Evolutionary conservation across 2,113 vertebrate species (phyloP), one percentile per base, ranked within the genome.

Genomic region (Petromus typicus): DNA sequence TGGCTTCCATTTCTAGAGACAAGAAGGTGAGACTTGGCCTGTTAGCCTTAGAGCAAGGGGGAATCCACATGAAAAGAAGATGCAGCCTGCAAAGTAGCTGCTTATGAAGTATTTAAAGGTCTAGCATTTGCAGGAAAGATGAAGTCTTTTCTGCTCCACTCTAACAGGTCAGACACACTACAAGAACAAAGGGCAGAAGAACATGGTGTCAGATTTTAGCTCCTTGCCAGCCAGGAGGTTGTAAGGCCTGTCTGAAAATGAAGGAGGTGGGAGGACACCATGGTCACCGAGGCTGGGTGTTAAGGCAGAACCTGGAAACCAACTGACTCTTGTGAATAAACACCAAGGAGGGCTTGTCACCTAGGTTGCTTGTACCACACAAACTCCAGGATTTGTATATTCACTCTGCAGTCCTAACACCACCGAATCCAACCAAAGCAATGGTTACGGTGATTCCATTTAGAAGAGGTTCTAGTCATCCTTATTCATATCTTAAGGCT

Each of bases 321-420:
- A 51, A 51, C 5, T 0, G 40, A 14, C 22, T 30, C 3, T 0
- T 3, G n/a, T 6, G 63, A 64, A 48, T 0, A 13, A 67, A 45
- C 34, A 5, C 63, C 56, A 9, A 40, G 75, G 85, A 40, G 17
- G 25, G 48, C 61, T 32, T 11, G 1, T 7, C 17, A 54, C n/a
- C 0, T 1, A 34, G 8, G n/a, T 16, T 18, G 23, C 27, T 13
- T 0, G 0, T 2, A 10, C 12, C 17, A 57, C 37, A 51, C 69
- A 71, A 9, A 14, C 25, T 32, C n/a, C 4, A 13, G 17, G 13
- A 66, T 9, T 17, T 27, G 59, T 3, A 2, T 4, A 10, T 54
- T 13, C 7, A 32, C 43, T 57, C 54, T 27, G 27, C 34, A 73
- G 90, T 61, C 57, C 51, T 54, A 27, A 43, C 45, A 43, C 79